These are phyloP conservation scores for Nymphalis polychloros DNA, from an alignment of 2,888 invertebrate genomes.

Conservation along the genomic window DNA sequence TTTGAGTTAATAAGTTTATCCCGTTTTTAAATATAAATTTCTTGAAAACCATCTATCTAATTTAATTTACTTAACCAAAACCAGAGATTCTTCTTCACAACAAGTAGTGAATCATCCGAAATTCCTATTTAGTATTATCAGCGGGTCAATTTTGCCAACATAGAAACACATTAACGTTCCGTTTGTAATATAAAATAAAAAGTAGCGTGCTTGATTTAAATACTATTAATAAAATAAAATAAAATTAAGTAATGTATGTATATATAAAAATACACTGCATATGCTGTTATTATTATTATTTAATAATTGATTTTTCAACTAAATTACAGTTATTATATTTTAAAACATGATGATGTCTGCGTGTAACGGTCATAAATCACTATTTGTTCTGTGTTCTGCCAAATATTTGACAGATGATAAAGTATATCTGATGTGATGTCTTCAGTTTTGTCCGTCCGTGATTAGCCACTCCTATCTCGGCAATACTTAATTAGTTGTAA, in stretches of 20 bases:
- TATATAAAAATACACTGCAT: not conserved
- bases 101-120: constrained; percentile 63
- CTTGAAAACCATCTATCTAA: constrained; percentile 16
- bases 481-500: constrained; percentile 56
- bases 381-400: constrained; percentile 34
- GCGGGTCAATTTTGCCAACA: constrained; percentile 39
- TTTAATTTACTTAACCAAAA: constrained; percentile 11
- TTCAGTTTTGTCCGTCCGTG: constrained; percentile 65
- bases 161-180: constrained; percentile 39
- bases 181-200: constrained; percentile 1
- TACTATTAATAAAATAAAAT: not conserved
- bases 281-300: not conserved
- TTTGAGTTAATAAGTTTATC: not conserved
- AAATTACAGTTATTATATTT: not conserved
- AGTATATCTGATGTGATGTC: constrained; percentile 37
- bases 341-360: constrained; percentile 4
- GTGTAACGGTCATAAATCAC: constrained; percentile 14
- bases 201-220: no score
- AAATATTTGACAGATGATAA: constrained; percentile 42
- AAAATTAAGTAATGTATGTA: not conserved
- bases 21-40: no score
- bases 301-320: not conserved
- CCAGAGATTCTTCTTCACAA: constrained; percentile 29
- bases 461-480: constrained; percentile 74
- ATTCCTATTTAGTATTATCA: constrained; percentile 53